Evolutionary conservation across 1,140 invertebrate genomes (phyloP), one percentile per base, ranked within the genome.

Genomic region (Eriosoma lanigerum): DNA sequence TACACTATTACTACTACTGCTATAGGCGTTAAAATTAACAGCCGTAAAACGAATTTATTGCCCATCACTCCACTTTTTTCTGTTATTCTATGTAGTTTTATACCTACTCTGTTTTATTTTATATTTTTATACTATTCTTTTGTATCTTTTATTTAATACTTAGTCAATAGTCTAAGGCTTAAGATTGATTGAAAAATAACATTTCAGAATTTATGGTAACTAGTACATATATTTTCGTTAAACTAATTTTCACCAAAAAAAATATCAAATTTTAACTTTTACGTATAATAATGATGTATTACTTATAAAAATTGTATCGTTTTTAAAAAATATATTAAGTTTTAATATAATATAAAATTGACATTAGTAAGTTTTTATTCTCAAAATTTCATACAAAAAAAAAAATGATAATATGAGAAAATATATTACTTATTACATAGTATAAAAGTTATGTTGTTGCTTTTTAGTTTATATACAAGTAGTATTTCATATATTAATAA

Each of bases 11-110:
- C 12, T 6, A 24, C 24, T 13, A 48, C 12, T 6, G 24, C 24
- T 13, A 48, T 48, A 48, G 66, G 21, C 66, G 66, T 68, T 68
- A 68, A 68, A 68, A 68, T 48, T 21, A 68, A 68, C 44, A 48
- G 44, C 24, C 21, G 13, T 68, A 68, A 68, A 68, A 48, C n/a
- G 13, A 46, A 68, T 68, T 68, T 68, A 68, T 68, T 26, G 44
- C 15, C 6, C 21, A 48, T 68, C 66, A 24, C 66, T 68, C n/a
- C 13, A 24, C 26, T 48, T 48, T 68, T 17, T 46, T 68, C 60
- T 38, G 19, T 12, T 68, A 17, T 68, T 48, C 38, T 68, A 48
- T 3, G 15, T 68, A 5, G 48, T 38, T 38, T 38, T 38, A 38
- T 8, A 48, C 66, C 66, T 26, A 68, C 66, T 48, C 19, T 68